Percentiles rank a stretch among this genome's conserved stretches.
Conservation (phyloP, 2,797 vertebrate species). For the Kryptopterus vitreolus region DNA sequence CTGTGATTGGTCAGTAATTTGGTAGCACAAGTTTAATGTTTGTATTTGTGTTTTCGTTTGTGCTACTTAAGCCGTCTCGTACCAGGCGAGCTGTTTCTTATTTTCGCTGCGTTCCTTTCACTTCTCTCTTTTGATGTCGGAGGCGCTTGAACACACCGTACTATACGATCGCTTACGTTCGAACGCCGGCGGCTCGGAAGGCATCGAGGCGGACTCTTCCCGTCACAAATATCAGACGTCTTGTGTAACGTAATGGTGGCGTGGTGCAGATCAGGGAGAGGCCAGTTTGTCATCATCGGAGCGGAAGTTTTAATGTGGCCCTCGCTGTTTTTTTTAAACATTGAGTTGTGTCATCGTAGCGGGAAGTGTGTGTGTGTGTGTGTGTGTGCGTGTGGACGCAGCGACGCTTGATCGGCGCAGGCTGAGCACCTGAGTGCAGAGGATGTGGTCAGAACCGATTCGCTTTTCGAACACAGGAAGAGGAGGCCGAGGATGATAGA, state of each 20-base stretch:
- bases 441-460: constrained; percentile 56
- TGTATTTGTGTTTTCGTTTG: no score
- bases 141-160: not conserved
- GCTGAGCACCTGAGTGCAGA: constrained; percentile 17
- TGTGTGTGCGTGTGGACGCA: constrained; percentile 20
- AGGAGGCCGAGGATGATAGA: constrained; percentile 45
- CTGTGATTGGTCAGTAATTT: not conserved
- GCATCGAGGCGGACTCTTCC: not conserved
- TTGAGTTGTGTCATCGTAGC: not conserved
- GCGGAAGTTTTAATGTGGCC: constrained; percentile 4
- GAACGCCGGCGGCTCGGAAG: no score
- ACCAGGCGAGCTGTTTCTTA: no score
- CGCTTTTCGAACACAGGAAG: constrained; percentile 56
- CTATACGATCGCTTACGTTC: not conserved
- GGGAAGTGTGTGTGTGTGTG: not conserved
- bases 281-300: not conserved
- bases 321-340: not conserved
- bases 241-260: not conserved
- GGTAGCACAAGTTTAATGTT: not conserved
- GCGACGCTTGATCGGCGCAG: not conserved
- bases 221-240: not conserved
- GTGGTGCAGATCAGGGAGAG: not conserved
- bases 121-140: constrained; percentile 60
- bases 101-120: constrained; percentile 53
- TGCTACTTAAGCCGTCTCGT: no score